Conservation (phyloP, 2,888 invertebrate species). For the Orchestes rusci region DNA sequence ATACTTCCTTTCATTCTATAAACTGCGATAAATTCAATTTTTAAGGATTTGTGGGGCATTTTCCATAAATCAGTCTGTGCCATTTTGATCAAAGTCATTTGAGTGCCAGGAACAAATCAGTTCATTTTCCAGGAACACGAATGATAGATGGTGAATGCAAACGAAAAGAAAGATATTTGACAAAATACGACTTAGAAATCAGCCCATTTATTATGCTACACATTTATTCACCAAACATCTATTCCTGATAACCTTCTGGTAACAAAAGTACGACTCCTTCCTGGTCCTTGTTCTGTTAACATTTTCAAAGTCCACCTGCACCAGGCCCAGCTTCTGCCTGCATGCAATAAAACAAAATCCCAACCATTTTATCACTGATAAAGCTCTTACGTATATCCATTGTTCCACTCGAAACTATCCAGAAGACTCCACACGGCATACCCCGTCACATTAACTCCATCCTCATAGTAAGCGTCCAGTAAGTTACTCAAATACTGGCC, state of each 20-base stretch:
- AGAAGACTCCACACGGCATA: slow-evolving; percentile 36
- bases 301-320: slow-evolving; percentile 58
- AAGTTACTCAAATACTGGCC: slow-evolving; percentile 44
- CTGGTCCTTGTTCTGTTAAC: slow-evolving; percentile 53
- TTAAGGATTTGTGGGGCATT: no score
- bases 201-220: no score
- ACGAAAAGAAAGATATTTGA: no score
- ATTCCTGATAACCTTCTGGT: slow-evolving; percentile 48
- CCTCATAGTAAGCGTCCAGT: slow-evolving; percentile 38
- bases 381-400: slow-evolving; percentile 43
- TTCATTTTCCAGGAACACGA: no score
- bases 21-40: no score
- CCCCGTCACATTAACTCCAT: slow-evolving; percentile 42
- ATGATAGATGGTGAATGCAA: no score
- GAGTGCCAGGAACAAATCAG: no score
- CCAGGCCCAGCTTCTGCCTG: slow-evolving; percentile 62
- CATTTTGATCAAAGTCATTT: no score
- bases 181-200: no score
- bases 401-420: slow-evolving; percentile 45
- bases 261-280: slow-evolving; percentile 55
- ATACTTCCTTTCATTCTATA: no score
- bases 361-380: no score
- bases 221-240: slow-evolving; percentile 24
- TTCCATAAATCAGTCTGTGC: no score
- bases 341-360: slow-evolving; percentile 5